Evolutionary conservation across 2,113 vertebrate species (phyloP), one percentile per base, ranked within the genome.

Genomic region (Cebidichthys violaceus): DNA sequence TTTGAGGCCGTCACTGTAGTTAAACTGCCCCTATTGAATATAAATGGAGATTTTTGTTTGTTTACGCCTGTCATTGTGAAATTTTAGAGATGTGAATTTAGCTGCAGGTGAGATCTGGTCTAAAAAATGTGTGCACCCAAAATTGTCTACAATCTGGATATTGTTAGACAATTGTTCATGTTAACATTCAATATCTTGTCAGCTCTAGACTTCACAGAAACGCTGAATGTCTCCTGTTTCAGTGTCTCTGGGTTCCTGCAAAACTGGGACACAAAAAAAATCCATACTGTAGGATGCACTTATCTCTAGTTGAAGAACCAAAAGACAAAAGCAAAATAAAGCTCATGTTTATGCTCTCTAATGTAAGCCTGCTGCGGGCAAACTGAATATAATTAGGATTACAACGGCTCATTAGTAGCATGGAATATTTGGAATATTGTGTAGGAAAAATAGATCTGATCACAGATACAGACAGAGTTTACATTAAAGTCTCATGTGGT

Each of bases 241-340:
- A 15, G 37, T 79, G n/a, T 61, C 13, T 66, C 29, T 60, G 9
- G 20, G 7, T 78, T 61, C 27, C 54, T 54, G 52, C 22, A 73
- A 72, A 83, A 61, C 43, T 33, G 47, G 37, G 59, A 75, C 60
- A 39, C 29, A 37, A 22, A 39, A 43, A 33, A 39, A 50, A 65
- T 50, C 27, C n/a, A 47, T 22, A 29, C 55, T 15, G 55, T 11
- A 27, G 20, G 22, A 47, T 65, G 29, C 47, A 57, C 17, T 65
- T 39, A 24, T 52, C n/a, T 77, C 62, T 70, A 29, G 31, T 72
- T 43, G 20, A 37, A 45, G 27, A 45, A 74, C n/a, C 54, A 52
- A 72, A 62, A 35, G 18, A 70, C 24, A 33, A 55, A 70, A 64
- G 37, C 47, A 65, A 37, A 37, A 50, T 18, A n/a, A 55, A 54